A percentile compares a stretch with the other conserved stretches of the same genome.
Conservation (phyloP, 1,140 invertebrate genomes). For the Zaprionus lachaisei region DNA sequence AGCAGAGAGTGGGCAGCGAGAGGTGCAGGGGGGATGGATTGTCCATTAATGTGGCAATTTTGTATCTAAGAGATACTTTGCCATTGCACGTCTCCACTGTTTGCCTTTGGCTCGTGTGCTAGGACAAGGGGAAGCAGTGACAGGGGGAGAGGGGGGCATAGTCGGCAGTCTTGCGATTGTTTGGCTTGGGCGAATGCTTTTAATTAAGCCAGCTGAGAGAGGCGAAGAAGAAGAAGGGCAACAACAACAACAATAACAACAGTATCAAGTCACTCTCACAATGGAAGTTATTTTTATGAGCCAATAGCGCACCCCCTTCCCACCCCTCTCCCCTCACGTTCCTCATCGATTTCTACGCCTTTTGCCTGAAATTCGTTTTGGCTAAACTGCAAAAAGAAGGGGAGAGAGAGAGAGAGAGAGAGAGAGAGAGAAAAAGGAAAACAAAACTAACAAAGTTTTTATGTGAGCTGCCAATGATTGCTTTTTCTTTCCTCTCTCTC, state of each 20-base stretch:
- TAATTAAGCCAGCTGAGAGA: slow-evolving; percentile 61
- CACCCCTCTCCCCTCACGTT: not conserved
- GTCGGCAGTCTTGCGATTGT: slow-evolving; percentile 29
- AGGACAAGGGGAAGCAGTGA: not conserved
- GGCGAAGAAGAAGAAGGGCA: slow-evolving; percentile 10
- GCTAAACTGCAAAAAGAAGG: slow-evolving; percentile 30
- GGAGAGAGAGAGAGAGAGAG: not conserved
- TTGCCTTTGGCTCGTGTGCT: slow-evolving; percentile 50
- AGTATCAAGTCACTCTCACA: slow-evolving; percentile 25
- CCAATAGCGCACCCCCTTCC: slow-evolving; percentile 3
- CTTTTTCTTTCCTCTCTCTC: slow-evolving; percentile 9
- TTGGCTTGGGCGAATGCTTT: slow-evolving; percentile 68
- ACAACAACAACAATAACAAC: slow-evolving; percentile 8
- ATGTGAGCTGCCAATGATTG: slow-evolving; percentile 38
- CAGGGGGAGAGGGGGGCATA: not conserved
- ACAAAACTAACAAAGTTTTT: slow-evolving; percentile 38
- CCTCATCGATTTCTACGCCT: not conserved
- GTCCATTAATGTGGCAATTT: slow-evolving; percentile 52
- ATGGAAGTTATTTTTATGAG: slow-evolving; percentile 64
- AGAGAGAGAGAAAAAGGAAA: not conserved
- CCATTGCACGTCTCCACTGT: slow-evolving; percentile 24
- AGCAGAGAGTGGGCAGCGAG: not conserved
- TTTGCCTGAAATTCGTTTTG: slow-evolving; percentile 29
- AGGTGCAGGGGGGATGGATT: not conserved
- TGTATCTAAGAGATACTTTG: slow-evolving; percentile 46